phyloP scores from a whole-genome alignment of 2,888 invertebrate genomes.

The Hartigia nigra region DNA sequence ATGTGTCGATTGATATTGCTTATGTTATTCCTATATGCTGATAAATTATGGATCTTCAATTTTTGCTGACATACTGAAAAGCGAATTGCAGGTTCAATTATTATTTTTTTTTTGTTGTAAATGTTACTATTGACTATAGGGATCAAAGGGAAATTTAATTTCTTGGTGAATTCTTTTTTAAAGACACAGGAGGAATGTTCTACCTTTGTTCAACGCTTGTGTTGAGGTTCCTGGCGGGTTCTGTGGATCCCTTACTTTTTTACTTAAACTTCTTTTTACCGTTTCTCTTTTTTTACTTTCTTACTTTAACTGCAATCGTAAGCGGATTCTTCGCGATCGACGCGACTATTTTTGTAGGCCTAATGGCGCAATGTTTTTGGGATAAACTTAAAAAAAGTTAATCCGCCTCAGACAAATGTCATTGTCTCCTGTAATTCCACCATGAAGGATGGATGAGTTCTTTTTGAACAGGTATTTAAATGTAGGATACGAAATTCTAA shows the following conservation, averaged over 20 bases:
- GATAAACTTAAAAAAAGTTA: slow-evolving; percentile 19
- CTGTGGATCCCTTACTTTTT: not conserved
- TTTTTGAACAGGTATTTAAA: not conserved
- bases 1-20: not conserved
- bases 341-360: not conserved
- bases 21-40: not conserved
- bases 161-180: not conserved
- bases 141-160: not conserved
- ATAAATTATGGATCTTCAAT: not conserved
- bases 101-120: too few relatives aligned
- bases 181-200: not conserved
- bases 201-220: not conserved
- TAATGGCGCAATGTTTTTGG: not conserved
- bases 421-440: not conserved
- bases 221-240: not conserved
- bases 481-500: not conserved
- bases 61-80: not conserved
- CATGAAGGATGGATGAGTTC: not conserved
- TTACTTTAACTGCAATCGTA: not conserved
- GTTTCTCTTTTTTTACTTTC: not conserved
- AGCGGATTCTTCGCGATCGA: not conserved
- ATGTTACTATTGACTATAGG: not conserved
- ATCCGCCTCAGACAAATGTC: slow-evolving; percentile 18
- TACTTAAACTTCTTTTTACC: not conserved
- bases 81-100: not conserved